Conservation (phyloP, 2,113 vertebrate species). For the Tupaia chinensis region DNA sequence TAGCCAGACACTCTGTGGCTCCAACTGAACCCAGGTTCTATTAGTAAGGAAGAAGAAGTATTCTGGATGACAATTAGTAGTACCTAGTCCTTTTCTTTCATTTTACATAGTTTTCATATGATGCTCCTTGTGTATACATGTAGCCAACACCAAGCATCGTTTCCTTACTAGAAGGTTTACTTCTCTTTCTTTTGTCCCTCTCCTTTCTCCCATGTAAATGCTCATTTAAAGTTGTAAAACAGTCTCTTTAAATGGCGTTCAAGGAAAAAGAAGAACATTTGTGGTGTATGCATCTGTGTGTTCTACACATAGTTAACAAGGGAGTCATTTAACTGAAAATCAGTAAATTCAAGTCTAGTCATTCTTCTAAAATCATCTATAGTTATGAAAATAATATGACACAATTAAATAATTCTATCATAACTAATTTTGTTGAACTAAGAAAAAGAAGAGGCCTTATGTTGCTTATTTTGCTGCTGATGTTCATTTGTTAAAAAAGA, state of each 20-base stretch:
- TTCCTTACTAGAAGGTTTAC: too few species aligned
- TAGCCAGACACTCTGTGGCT: not conserved
- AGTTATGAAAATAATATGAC: not conserved
- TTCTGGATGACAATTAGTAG: not conserved
- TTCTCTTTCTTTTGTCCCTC: too few species aligned
- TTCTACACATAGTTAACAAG: not conserved
- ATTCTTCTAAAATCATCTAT: conserved; percentile 8
- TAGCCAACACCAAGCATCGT: too few species aligned
- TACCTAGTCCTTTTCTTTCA: not conserved
- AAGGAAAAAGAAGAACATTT: not conserved
- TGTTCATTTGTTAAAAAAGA: conserved; percentile 3
- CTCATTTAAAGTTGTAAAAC: not conserved
- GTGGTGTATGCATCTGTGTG: not conserved
- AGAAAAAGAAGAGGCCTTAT: not conserved
- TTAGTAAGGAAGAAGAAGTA: not conserved
- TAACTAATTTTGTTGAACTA: conserved; percentile 12
- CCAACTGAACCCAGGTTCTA: not conserved
- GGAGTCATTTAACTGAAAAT: conserved; percentile 1
- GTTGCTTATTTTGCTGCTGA: not conserved
- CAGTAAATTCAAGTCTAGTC: not conserved
- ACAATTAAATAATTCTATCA: not conserved
- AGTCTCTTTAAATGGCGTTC: not conserved
- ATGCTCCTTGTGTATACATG: not conserved
- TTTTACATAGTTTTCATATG: not conserved
- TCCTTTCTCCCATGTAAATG: not conserved